Base-by-base conservation (phyloP, 1,140 invertebrate genomes). In the Drosophila pallidifrons region DNA sequence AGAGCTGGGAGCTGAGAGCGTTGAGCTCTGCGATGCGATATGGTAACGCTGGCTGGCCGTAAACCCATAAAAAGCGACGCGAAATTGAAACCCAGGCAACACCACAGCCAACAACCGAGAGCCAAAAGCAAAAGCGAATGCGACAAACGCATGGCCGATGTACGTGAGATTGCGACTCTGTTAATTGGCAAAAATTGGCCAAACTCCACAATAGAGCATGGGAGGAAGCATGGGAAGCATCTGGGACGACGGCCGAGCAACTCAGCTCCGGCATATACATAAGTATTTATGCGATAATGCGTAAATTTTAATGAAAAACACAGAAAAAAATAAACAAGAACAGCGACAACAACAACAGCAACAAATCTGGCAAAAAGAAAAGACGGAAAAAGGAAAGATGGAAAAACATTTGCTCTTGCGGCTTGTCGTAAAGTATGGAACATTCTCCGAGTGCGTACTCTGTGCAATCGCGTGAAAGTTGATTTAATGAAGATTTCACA, bases 181-280 rank as follows among this genome's bases (percentile, higher is more conserved):
- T 89, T 89, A 89, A 89, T 89, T 89, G 85, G 81, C 77, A 89
- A 89, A 89, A 89, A 89, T 89, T 89, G 85, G 77, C 77, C 81
- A 69, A 57, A 55, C 70, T 81, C 54, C 41, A 41, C 43, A 75
- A 61, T 67, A 76, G 45, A 49, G 13, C 55, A 32, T n/a, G 8
- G 30, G 30, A 13, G 11, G n/a, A 10, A 3, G 35, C 30, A 32
- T 32, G 35, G 35, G 35, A 32, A 32, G 30, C 5, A 8, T 5
- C 30, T 5, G 35, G 35, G 35, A 3, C 7, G 35, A 10, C 7
- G 16, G 16, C 25, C 41, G 16, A 45, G 58, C 45, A 43, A 58
- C 20, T 38, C 28, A 11, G 58, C 38, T 28, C 54, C n/a, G 28
- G 15, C 68, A 66, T 76, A 65, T 75, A 61, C 71, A 67, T 72